Conservation (phyloP, 2,797 vertebrate species). For the Peromyscus melanophrys region DNA sequence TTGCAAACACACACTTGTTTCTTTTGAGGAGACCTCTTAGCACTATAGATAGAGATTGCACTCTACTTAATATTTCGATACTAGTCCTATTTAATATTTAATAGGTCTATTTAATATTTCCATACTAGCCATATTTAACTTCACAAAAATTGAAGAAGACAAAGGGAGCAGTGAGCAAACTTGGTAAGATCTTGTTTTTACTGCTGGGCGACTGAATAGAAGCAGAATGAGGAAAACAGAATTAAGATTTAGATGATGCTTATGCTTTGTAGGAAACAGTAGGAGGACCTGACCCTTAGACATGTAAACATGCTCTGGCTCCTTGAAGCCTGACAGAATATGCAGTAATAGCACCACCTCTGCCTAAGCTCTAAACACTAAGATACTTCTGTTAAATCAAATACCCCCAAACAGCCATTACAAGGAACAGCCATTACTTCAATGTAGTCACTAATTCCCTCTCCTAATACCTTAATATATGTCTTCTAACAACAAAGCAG, state of each 20-base stretch:
- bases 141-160: background rate
- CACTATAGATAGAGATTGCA: background rate
- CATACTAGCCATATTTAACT: background rate
- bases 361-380: background rate
- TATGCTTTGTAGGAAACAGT: background rate
- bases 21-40: background rate
- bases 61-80: background rate
- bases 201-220: background rate
- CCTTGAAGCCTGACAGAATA: background rate
- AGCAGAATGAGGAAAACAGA: conserved; percentile 7
- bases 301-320: background rate
- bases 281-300: background rate
- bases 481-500: conserved; percentile 40
- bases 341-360: background rate
- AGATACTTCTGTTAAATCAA: background rate
- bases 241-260: background rate
- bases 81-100: background rate
- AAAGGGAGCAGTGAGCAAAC: background rate
- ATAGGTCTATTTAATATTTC: background rate
- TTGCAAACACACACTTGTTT: background rate
- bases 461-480: conserved; percentile 44
- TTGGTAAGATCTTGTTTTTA: conserved; percentile 12
- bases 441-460: conserved; percentile 24
- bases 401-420: background rate
- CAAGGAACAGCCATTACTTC: background rate